Evolutionary conservation across 2,113 vertebrate genomes (phyloP), one percentile per base, ranked within the genome.

Genomic region (Phycodurus eques): DNA sequence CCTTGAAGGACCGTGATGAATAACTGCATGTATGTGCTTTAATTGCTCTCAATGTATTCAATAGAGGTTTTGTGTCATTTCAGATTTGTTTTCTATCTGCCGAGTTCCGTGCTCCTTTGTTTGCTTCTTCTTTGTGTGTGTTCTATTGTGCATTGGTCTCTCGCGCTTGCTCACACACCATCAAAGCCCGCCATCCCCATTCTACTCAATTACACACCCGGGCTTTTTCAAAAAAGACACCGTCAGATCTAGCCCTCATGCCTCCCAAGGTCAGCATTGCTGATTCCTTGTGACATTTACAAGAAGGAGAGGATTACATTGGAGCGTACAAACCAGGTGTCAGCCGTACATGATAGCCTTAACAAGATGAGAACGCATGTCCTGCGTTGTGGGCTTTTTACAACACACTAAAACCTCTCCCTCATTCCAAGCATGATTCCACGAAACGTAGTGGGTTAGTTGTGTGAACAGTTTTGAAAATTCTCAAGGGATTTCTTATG

Each of bases 191-290:
- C 75, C 77, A 63, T 72, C 84, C 82, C 5, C 42, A 67, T 85
- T 85, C 71, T 42, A 78, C 86, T 87, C 87, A 85, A 86, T 87
- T 83, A 87, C 85, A 82, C 82, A 74, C 71, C 70, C 33, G 39
- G 72, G 75, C 73, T 39, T 39, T 39, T 39, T 39, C 6, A 5
- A 5, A 5, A 39, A 39, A 39, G 1, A 83, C 75, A 73, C 62
- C 75, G 77, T 87, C 76, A 82, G 84, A 87, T 75, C 81, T 75
- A 19, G 54, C 63, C 70, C 67, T 62, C 7, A 39, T 20, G 39
- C 79, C 79, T 81, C 68, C 72, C 79, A 84, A 85, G 84, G 88
- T 91, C 88, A 88, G 54, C 74, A 22, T 80, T 78, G 76, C 80
- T 83, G 86, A 71, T 88, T 87, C 77, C 80, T 75, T 19, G 43